Conservation (phyloP, 2,797 vertebrate genomes). For the Cetoscarus ocellatus region DNA sequence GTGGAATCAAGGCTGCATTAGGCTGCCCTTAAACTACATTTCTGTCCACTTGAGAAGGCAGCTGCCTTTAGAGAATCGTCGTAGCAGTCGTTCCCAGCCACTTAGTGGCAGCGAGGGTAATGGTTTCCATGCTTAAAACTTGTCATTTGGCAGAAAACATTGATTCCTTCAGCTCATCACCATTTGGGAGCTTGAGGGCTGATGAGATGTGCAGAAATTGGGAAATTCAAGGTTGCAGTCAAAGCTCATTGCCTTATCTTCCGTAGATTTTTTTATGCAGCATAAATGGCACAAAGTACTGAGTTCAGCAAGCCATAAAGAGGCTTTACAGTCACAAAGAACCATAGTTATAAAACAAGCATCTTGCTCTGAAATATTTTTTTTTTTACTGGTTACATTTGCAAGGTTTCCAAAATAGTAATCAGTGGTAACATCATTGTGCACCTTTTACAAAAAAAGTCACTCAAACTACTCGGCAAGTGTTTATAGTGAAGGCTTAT, state of each 20-base stretch:
- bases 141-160: slow-evolving; percentile 48
- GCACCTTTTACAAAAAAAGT: no score
- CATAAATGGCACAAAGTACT: slow-evolving; percentile 5
- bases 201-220: slow-evolving; percentile 56
- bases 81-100: slow-evolving; percentile 40
- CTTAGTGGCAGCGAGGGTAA: slow-evolving; percentile 60
- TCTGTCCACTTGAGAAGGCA: slow-evolving; percentile 41
- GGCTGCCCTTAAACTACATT: slow-evolving; percentile 56
- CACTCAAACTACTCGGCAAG: no score
- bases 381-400: no score
- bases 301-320: slow-evolving; percentile 4
- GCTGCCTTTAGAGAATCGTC: slow-evolving; percentile 52
- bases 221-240: slow-evolving; percentile 48
- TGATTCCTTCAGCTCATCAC: slow-evolving; percentile 45
- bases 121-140: slow-evolving; percentile 46
- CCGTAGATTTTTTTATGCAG: slow-evolving; percentile 27
- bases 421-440: no score
- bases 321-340: slow-evolving; percentile 3
- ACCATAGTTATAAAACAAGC: neutral
- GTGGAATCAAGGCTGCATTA: slow-evolving; percentile 56
- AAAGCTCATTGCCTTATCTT: slow-evolving; percentile 51
- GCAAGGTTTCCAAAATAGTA: no score
- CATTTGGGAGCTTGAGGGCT: slow-evolving; percentile 34
- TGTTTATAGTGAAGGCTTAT: no score
- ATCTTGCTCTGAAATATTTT: no score